Base-by-base conservation (phyloP, 1,140 invertebrate species). In the Diorhabda elongata region DNA sequence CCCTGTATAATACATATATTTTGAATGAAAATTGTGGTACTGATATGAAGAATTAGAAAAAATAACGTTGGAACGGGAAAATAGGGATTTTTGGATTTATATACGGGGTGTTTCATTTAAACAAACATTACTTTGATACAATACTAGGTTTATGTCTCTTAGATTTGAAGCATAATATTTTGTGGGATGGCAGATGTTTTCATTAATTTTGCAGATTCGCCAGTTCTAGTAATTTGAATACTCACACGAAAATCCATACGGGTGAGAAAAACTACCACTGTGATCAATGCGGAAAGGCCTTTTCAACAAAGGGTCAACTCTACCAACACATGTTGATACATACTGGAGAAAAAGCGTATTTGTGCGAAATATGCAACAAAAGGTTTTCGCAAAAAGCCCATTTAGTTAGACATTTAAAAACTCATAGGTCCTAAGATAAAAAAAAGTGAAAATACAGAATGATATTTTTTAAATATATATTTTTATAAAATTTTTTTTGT, bases 371-470 rank as follows among this genome's bases (percentile, higher is more conserved):
- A 78, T 91, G 89, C 81, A 85, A 90, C 77, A 91, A 90, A 80
- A 84, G 89, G 82, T 92, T 91, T 83, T 90, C 89, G 69, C 89
- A 91, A 80, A 91, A 91, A 82, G 90, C 89, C 74, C 90, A 90
- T 82, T 82, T 91, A 72, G 87, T 78, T 4, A 64, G 80, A 43
- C 80, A 80, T 75, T 67, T 79, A 44, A 79, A 77, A 69, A 77
- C 75, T 44, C 80, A 80, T 76, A 74, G 73, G 26, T 9, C 57
- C 9, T 52, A 63, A 3, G 3, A 44, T 62, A 63, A 56, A 1
- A 56, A 7, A n/a, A n/a, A 56, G 52, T 56, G 6, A 7, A 56
- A 56, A 7, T 56, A 7, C n/a, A 56, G 1, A n/a, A 7, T n/a
- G n/a, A 56, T 56, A 6, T 7, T 56, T 56, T 56, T 56, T 0